Percentiles rank a stretch among this genome's conserved stretches.
Conservation (phyloP, 1,140 invertebrate genomes). For the Pogonomyrmex barbatus region DNA sequence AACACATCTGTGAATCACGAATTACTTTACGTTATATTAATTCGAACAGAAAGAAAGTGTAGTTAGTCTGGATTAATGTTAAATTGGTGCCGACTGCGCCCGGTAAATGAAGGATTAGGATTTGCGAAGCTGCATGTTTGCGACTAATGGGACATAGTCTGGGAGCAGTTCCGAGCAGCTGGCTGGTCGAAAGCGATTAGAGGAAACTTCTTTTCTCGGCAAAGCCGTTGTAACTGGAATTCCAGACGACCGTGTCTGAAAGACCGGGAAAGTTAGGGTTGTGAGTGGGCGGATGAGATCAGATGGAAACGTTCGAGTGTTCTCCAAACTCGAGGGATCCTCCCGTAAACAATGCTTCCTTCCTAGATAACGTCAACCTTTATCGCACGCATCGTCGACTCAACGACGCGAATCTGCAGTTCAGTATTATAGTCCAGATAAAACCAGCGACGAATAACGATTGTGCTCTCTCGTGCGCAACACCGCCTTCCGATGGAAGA, state of each 20-base stretch:
- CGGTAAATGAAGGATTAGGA: conserved; percentile 23
- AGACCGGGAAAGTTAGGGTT: not conserved
- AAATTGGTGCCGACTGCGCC: not conserved
- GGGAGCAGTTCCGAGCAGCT: not conserved
- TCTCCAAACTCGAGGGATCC: conserved; percentile 69
- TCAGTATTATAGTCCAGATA: conserved; percentile 54
- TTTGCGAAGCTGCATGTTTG: not conserved
- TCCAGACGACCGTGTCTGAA: conserved; percentile 8
- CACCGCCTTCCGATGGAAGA: conserved; percentile 13
- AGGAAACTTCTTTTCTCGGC: not conserved
- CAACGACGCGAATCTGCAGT: conserved; percentile 68
- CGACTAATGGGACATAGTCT: not conserved
- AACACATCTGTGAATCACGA: not conserved
- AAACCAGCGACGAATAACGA: not conserved
- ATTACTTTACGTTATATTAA: not conserved
- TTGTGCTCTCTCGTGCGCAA: conserved; percentile 10
- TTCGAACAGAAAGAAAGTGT: not conserved
- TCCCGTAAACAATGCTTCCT: conserved; percentile 69
- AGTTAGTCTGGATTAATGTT: not conserved
- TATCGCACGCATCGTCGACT: conserved; percentile 70
- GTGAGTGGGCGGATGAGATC: not conserved
- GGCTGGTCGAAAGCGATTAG: conserved; percentile 51
- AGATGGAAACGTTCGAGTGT: conserved; percentile 50
- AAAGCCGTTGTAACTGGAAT: conserved; percentile 29
- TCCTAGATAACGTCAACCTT: conserved; percentile 69